Percentiles rank a stretch among this genome's conserved stretches.
Evolutionary conservation across 2,888 invertebrate genomes (phyloP).

Genomic region (Aplocera efformata): DNA sequence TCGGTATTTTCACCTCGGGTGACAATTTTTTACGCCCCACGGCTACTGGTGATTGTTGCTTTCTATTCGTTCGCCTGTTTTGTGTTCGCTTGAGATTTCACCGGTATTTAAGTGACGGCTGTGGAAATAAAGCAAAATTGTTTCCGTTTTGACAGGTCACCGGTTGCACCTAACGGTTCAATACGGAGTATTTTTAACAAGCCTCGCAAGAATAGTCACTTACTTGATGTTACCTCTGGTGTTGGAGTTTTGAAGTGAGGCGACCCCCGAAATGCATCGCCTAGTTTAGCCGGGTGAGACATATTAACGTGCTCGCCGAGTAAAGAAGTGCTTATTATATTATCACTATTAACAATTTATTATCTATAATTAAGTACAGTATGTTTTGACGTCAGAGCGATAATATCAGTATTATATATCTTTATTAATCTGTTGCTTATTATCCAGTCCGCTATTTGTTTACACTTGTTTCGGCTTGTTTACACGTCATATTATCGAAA

Average conservation of each 20-base stretch:
- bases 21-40: constrained; percentile 46
- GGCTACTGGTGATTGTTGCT: constrained; percentile 28
- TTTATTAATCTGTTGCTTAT: constrained; percentile 15
- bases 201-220: no score
- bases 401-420: constrained; percentile 1
- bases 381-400: no score
- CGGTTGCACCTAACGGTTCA: neutral
- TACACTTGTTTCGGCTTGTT: constrained; percentile 19
- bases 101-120: constrained; percentile 2
- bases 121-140: constrained; percentile 3
- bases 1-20: constrained; percentile 37
- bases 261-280: no score
- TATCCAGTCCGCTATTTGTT: constrained; percentile 18
- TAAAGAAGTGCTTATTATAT: no score
- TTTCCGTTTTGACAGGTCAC: constrained; percentile 1
- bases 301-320: no score
- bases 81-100: constrained; percentile 13
- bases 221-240: no score
- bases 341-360: no score
- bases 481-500: constrained; percentile 21
- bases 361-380: no score
- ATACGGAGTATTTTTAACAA: no score
- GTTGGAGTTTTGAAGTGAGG: no score
- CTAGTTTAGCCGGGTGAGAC: no score
- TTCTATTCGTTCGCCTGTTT: constrained; percentile 33